These are phyloP conservation scores for Diorhabda elongata DNA, from an alignment of 1,140 invertebrate genomes.

Conservation along the genomic window DNA sequence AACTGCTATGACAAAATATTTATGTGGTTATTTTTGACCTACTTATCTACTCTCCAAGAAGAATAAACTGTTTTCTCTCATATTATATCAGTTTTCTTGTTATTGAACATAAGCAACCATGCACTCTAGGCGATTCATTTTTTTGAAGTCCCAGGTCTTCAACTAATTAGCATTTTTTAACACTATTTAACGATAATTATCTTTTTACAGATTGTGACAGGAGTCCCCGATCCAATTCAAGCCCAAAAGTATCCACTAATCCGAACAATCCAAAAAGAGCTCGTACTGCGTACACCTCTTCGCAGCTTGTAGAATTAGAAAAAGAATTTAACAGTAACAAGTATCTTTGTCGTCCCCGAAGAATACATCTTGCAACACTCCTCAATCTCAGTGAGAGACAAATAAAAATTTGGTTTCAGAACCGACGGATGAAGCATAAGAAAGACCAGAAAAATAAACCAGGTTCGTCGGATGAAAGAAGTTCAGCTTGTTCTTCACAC, in stretches of 20 bases:
- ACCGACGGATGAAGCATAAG: conserved; percentile 63
- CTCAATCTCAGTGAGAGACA: conserved; percentile 75
- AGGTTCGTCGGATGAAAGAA: background rate
- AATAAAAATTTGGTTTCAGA: conserved; percentile 88
- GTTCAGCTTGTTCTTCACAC: background rate
- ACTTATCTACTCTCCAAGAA: too few species aligned
- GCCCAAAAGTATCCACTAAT: background rate
- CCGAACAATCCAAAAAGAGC: conserved; percentile 37
- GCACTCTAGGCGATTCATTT: too few species aligned
- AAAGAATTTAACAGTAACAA: conserved; percentile 74
- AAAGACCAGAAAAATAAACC: conserved; percentile 44
- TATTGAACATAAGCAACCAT: too few species aligned
- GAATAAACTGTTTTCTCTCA: too few species aligned
- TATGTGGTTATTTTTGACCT: too few species aligned
- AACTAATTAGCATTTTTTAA: background rate
- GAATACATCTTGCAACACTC: conserved; percentile 73
- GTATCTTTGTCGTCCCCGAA: conserved; percentile 73
- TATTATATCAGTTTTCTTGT: too few species aligned
- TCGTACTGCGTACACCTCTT: conserved; percentile 76
- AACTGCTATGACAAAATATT: too few species aligned
- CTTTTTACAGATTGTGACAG: background rate
- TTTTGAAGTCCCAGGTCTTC: too few species aligned
- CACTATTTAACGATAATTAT: background rate
- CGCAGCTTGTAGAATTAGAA: conserved; percentile 76
- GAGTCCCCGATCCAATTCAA: background rate